Percentiles rank a stretch among this genome's conserved stretches.
phyloP scores from a whole-genome alignment of 2,888 invertebrate species.

The Pristionchus maxplancki region DNA sequence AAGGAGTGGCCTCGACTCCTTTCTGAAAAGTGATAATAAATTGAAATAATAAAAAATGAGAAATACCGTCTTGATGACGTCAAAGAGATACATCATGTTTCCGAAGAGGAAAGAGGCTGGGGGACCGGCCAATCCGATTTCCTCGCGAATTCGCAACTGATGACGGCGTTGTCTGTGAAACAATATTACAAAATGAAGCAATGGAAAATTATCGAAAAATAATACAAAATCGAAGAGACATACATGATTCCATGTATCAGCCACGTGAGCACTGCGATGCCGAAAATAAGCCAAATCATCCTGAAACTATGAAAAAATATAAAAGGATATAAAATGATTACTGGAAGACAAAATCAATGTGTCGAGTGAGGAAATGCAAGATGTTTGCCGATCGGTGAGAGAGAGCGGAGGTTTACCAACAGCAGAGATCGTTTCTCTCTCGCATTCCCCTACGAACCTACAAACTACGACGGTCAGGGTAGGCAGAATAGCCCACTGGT shows the following conservation, averaged over 20 bases:
- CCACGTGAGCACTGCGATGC: neutral
- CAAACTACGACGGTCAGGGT: neutral
- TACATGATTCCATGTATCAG: neutral
- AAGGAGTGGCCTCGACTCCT: neutral
- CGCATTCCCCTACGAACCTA: neutral
- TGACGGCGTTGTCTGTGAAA: neutral
- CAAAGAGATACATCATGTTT: conserved; percentile 25
- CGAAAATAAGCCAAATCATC: neutral
- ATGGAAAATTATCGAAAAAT: neutral
- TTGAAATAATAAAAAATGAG: neutral
- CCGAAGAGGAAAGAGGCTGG: conserved; percentile 16
- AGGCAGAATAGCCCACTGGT: neutral
- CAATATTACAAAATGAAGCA: no score
- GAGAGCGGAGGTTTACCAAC: neutral
- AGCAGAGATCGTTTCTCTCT: neutral
- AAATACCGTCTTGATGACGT: conserved; percentile 1
- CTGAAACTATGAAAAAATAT: neutral
- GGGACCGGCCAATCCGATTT: conserved; percentile 29
- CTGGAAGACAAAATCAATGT: no score
- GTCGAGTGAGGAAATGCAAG: no score
- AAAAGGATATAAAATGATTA: no score
- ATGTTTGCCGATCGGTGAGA: neutral
- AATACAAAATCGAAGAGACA: neutral
- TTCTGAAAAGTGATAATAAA: neutral
- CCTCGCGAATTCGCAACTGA: conserved; percentile 19